Evolutionary conservation across 2,888 invertebrate species (phyloP).

Genomic region (Bursaphelenchus okinawaensis): DNA sequence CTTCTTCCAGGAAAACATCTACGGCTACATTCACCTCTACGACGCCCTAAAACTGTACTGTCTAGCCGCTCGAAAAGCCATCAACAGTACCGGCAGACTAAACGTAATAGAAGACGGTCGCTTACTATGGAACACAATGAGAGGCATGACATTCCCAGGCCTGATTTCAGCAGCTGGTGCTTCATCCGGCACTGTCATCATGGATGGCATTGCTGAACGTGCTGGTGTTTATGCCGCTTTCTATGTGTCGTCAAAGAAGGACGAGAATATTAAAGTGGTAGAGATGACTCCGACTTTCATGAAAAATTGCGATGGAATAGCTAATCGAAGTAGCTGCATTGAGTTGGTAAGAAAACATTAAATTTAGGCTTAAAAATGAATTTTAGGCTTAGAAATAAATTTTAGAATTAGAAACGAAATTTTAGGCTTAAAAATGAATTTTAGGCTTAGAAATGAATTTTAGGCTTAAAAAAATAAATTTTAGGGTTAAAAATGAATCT

Average conservation of each 20-base stretch:
- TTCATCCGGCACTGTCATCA: slow-evolving; percentile 43
- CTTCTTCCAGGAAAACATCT: slow-evolving; percentile 40
- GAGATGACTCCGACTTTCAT: slow-evolving; percentile 40
- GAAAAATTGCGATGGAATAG: slow-evolving; percentile 42
- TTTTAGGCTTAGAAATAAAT: too few relatives aligned
- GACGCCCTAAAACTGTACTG: slow-evolving; percentile 47
- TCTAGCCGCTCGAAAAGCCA: slow-evolving; percentile 36
- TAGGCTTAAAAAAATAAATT: too few relatives aligned
- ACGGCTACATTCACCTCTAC: slow-evolving; percentile 51
- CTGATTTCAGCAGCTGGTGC: slow-evolving; percentile 39
- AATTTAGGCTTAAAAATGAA: too few relatives aligned
- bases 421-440: too few relatives aligned
- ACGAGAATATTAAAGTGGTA: slow-evolving; percentile 43
- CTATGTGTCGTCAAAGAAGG: slow-evolving; percentile 42
- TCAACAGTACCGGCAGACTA: slow-evolving; percentile 29
- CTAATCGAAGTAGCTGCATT: slow-evolving; percentile 39
- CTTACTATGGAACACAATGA: slow-evolving; percentile 45
- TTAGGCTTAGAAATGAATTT: too few relatives aligned
- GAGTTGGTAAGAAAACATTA: slow-evolving; percentile 30
- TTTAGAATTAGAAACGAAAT: too few relatives aligned
- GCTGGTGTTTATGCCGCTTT: slow-evolving; percentile 42
- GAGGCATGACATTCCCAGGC: slow-evolving; percentile 38
- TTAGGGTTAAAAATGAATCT: too few relatives aligned
- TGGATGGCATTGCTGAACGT: slow-evolving; percentile 49
- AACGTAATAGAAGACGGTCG: slow-evolving; percentile 40